Evolutionary conservation across 64 coral and sea anemone species (phyloP).

Genomic region (Cladopsammia gracilis): DNA sequence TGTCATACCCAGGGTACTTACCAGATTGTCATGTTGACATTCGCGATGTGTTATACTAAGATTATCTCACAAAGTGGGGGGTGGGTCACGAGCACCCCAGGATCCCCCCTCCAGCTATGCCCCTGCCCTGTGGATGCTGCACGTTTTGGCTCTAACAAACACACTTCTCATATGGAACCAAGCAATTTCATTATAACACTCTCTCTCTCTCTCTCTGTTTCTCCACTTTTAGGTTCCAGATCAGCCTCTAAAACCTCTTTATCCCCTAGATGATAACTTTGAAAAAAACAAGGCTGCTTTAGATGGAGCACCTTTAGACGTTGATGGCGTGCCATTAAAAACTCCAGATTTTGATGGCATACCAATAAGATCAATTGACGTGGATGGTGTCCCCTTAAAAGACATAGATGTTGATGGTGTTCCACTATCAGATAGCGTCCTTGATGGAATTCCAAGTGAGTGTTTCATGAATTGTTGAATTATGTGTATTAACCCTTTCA

Average conservation of each 20-base stretch:
- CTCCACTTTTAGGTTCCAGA: background rate
- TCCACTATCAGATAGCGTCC: conserved; percentile 30
- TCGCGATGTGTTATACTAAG: no score
- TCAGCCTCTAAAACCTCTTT: conserved; percentile 44
- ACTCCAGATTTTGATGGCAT: conserved; percentile 72
- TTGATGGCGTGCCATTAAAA: conserved; percentile 89
- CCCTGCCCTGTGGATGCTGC: no score
- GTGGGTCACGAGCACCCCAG: no score
- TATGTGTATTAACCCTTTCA: no score
- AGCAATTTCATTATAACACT: no score
- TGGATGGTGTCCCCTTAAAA: conserved; percentile 86
- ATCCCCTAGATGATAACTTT: conserved; percentile 28
- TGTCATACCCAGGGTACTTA: no score
- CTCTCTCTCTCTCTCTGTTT: background rate
- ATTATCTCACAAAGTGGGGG: no score
- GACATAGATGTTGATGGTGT: conserved; percentile 75
- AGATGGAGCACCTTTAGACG: conserved; percentile 68
- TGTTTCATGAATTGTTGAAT: background rate
- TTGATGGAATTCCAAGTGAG: conserved; percentile 89
- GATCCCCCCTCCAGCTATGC: no score
- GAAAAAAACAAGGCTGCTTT: conserved; percentile 57
- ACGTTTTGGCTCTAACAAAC: no score
- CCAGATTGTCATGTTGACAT: no score
- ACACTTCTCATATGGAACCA: background rate
- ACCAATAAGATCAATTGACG: conserved; percentile 52